Evolutionary conservation across 23 tunicate species (phyloP).

Genomic region (Ascidia mentula): DNA sequence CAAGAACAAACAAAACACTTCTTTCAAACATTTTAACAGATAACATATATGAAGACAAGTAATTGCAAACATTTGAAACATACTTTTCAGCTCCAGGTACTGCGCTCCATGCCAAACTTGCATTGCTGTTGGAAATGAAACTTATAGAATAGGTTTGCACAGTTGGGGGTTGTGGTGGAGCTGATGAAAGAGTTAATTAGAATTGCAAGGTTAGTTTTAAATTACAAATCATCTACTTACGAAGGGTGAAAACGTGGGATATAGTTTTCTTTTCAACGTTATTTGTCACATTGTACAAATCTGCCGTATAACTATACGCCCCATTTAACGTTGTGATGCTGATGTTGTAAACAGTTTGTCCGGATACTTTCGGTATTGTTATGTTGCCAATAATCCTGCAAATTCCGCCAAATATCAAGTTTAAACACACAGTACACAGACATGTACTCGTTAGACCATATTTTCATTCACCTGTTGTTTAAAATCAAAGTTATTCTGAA

Average conservation of each 20-base stretch:
- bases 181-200: too few species aligned
- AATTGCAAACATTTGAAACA: not conserved
- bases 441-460: too few species aligned
- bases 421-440: too few species aligned
- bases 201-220: too few species aligned
- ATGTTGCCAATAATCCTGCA: not conserved
- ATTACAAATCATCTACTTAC: not conserved
- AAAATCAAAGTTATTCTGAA: too few species aligned
- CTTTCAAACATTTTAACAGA: not conserved
- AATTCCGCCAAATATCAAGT: not conserved
- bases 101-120: not conserved
- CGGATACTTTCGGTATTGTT: not conserved
- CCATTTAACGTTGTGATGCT: not conserved
- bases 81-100: not conserved
- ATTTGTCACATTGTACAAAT: not conserved
- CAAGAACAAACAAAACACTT: not conserved
- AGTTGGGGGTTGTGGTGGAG: too few species aligned
- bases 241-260: not conserved
- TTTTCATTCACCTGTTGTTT: not conserved
- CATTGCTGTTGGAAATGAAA: not conserved
- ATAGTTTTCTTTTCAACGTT: not conserved
- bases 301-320: not conserved
- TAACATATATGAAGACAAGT: not conserved
- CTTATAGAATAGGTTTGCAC: too few species aligned
- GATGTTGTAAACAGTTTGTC: not conserved